Conservation (phyloP, 1,140 invertebrate genomes). For the Hetaerina americana region DNA sequence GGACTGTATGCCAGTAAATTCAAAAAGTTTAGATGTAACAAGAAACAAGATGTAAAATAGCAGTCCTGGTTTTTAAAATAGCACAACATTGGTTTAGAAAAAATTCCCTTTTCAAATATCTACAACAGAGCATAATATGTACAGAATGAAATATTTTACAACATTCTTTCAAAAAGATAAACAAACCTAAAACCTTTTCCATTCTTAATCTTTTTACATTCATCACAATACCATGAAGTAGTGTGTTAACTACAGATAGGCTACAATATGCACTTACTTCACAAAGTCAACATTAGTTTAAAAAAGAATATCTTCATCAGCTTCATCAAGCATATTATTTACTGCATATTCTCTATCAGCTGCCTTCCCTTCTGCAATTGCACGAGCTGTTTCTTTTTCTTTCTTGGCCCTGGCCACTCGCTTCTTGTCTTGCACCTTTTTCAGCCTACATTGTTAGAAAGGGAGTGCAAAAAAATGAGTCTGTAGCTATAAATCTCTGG, state of each 20-base stretch:
- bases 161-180: not conserved
- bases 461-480: slow-evolving; percentile 2
- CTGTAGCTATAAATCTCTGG: too few relatives aligned
- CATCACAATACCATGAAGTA: not conserved
- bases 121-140: not conserved
- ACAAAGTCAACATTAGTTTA: slow-evolving; percentile 34
- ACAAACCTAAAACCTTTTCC: not conserved
- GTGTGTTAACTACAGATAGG: not conserved
- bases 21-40: too few relatives aligned
- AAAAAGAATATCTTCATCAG: slow-evolving; percentile 88
- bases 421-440: slow-evolving; percentile 89
- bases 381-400: not conserved
- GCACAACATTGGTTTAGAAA: too few relatives aligned
- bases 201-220: not conserved
- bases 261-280: not conserved
- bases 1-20: too few relatives aligned
- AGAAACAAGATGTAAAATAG: too few relatives aligned
- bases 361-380: slow-evolving; percentile 33
- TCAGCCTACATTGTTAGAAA: slow-evolving; percentile 54
- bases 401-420: slow-evolving; percentile 43
- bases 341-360: slow-evolving; percentile 16
- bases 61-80: too few relatives aligned
- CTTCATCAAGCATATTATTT: slow-evolving; percentile 71
- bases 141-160: not conserved
- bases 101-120: too few relatives aligned